phyloP scores from a whole-genome alignment of 1,140 invertebrate species.

The Oreohelix idahoensis region DNA sequence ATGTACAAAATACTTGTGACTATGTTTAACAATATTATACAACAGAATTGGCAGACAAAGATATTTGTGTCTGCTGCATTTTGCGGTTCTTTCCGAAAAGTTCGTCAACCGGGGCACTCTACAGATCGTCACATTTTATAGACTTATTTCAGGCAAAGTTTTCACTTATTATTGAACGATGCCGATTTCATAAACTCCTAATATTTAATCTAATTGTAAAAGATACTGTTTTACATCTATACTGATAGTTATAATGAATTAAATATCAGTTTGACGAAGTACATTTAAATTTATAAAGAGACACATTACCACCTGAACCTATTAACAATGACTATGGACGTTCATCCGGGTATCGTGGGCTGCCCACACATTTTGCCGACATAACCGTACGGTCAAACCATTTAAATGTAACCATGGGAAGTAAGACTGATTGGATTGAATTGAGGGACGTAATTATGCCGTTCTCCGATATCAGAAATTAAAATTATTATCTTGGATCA shows the following conservation, averaged over 20 bases:
- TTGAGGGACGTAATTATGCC: no score
- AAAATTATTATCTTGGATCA: no score
- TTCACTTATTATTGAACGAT: not conserved
- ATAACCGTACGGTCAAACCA: not conserved
- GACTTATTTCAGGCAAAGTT: not conserved
- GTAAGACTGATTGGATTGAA: no score
- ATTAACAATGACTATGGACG: not conserved
- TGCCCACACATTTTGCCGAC: not conserved
- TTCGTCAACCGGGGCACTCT: constrained; percentile 12
- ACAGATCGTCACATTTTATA: not conserved
- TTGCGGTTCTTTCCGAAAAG: constrained; percentile 3
- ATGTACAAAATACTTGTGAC: no score
- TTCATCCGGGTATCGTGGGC: not conserved
- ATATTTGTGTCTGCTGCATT: not conserved
- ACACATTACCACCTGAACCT: not conserved
- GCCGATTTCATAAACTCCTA: not conserved
- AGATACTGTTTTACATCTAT: not conserved
- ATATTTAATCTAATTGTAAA: not conserved
- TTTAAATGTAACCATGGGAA: no score
- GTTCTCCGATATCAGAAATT: no score
- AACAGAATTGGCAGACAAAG: not conserved
- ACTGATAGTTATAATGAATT: not conserved
- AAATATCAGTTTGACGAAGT: not conserved
- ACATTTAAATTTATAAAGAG: not conserved
- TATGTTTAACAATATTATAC: not conserved